A percentile compares a stretch with the other conserved stretches of the same genome.
Evolutionary conservation across 2,888 invertebrate genomes (phyloP).

Genomic region (Suillia variegata): DNA sequence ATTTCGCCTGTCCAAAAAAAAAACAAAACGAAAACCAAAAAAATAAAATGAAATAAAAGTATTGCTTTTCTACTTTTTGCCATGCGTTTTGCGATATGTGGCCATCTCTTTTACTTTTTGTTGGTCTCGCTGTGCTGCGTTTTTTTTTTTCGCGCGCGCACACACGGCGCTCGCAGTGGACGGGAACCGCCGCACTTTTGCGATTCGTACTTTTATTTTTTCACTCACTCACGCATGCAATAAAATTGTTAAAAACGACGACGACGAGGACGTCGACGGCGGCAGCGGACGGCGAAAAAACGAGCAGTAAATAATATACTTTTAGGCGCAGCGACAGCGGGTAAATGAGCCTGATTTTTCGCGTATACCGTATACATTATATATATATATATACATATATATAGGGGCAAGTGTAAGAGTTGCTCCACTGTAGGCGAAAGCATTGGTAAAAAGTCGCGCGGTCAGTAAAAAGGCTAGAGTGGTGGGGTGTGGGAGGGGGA

Average conservation of each 20-base stretch:
- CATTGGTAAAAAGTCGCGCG: slow-evolving; percentile 6
- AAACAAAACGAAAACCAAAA: too few species aligned
- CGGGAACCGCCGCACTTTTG: neutral
- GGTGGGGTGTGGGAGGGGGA: neutral
- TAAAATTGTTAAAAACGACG: slow-evolving; percentile 54
- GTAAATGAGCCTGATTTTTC: neutral
- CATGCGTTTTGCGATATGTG: slow-evolving; percentile 26
- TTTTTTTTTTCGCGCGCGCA: neutral
- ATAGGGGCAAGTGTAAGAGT: too few species aligned
- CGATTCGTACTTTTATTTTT: slow-evolving; percentile 48
- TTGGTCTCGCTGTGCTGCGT: slow-evolving; percentile 26
- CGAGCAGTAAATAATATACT: slow-evolving; percentile 2
- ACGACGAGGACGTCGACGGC: too few species aligned
- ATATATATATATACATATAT: too few species aligned
- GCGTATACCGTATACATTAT: too few species aligned
- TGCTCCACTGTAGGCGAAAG: neutral
- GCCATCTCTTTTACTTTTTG: slow-evolving; percentile 35
- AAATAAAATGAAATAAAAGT: too few species aligned
- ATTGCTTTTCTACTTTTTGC: slow-evolving; percentile 33
- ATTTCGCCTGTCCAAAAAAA: too few species aligned
- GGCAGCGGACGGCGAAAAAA: neutral
- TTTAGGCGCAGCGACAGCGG: neutral
- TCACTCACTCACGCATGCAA: slow-evolving; percentile 56
- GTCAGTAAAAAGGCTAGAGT: neutral
- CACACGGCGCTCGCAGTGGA: neutral